Conservation (phyloP, 2,797 vertebrate genomes). For the Liasis olivaceus region DNA sequence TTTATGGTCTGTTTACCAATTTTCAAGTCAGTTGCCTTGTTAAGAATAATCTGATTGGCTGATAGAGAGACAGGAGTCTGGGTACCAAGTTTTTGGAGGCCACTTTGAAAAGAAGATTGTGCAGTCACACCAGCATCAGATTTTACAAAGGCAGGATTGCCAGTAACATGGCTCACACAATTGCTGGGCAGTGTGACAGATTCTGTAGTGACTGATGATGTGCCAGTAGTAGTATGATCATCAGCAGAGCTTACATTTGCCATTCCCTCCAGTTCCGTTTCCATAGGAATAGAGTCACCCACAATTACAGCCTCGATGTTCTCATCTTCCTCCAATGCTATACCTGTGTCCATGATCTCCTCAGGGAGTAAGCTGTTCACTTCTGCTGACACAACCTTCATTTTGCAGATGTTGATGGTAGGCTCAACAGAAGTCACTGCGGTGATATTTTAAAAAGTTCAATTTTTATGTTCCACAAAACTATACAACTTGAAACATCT, state of each 20-base stretch:
- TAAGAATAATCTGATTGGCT: constrained; percentile 92
- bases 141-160: constrained; percentile 70
- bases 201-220: constrained; percentile 64
- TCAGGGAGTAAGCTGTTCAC: constrained; percentile 97
- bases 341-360: constrained; percentile 96
- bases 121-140: constrained; percentile 68
- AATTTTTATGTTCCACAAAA: constrained; percentile 43
- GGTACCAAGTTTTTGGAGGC: constrained; percentile 84
- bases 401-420: constrained; percentile 70
- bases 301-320: constrained; percentile 79
- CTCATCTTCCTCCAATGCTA: constrained; percentile 85
- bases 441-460: constrained; percentile 51
- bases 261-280: constrained; percentile 91
- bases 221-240: constrained; percentile 58
- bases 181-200: constrained; percentile 68
- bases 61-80: constrained; percentile 86
- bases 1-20: constrained; percentile 83
- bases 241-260: constrained; percentile 74
- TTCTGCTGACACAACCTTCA: constrained; percentile 97
- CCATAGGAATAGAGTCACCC: constrained; percentile 87
- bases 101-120: constrained; percentile 75
- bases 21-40: constrained; percentile 85
- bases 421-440: constrained; percentile 65
- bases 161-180: constrained; percentile 69
- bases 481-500: background rate